These are phyloP conservation scores for Leuciscus waleckii DNA, from an alignment of 2,797 vertebrate genomes.

Conservation along the genomic window DNA sequence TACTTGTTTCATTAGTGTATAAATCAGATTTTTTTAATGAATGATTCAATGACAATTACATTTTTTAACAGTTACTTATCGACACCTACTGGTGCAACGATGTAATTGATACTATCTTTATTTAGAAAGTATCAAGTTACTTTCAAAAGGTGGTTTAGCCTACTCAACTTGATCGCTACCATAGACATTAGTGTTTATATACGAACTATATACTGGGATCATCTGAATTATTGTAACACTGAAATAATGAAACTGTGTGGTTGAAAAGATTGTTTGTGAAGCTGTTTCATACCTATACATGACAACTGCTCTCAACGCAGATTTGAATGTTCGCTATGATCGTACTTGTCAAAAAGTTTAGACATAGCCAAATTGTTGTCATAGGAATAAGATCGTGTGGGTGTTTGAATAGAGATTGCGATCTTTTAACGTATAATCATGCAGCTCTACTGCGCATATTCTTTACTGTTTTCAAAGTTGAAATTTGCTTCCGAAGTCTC, in stretches of 20 bases:
- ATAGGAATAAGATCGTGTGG: not conserved
- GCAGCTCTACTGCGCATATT: not conserved
- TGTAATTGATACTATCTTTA: not conserved
- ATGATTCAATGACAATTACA: not conserved
- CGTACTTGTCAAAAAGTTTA: not conserved
- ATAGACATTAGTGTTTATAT: not conserved
- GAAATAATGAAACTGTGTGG: not conserved
- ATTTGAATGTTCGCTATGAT: not conserved
- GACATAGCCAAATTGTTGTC: not conserved
- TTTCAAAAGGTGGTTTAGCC: not conserved
- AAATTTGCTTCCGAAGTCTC: slow-evolving; percentile 8
- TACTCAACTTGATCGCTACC: not conserved
- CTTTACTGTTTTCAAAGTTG: not conserved
- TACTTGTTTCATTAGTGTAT: not conserved
- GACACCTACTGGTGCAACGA: not conserved
- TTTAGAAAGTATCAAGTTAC: not conserved
- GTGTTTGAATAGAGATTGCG: not conserved
- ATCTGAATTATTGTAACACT: not conserved
- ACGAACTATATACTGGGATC: not conserved
- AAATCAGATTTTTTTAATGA: not conserved
- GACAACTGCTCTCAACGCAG: not conserved
- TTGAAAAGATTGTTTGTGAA: not conserved
- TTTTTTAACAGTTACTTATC: not conserved
- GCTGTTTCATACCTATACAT: not conserved
- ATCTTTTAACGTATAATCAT: not conserved